These are phyloP conservation scores for Chesias legatella DNA, from an alignment of 2,888 invertebrate species.

Conservation along the genomic window DNA sequence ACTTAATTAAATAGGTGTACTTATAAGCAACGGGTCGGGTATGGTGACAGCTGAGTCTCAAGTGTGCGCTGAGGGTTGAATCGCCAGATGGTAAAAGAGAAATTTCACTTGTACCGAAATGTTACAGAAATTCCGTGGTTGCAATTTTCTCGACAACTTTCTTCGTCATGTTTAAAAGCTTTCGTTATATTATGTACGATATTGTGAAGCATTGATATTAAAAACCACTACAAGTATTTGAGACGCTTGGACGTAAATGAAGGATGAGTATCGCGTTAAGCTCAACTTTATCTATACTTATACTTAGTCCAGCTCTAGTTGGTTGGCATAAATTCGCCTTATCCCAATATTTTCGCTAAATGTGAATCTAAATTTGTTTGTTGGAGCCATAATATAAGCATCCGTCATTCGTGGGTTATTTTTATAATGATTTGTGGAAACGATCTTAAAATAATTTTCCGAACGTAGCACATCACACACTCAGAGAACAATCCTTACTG, in stretches of 20 bases:
- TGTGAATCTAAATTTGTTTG: conserved; percentile 5
- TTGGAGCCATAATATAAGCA: no score
- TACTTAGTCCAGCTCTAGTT: conserved; percentile 10
- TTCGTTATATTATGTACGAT: no score
- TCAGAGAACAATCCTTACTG: no score
- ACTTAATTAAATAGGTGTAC: conserved; percentile 46
- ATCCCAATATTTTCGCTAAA: conserved; percentile 3
- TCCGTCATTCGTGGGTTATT: no score
- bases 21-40: conserved; percentile 35
- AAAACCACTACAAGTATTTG: no score
- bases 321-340: conserved; percentile 13
- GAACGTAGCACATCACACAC: no score
- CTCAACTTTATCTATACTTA: conserved; percentile 5
- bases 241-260: no score
- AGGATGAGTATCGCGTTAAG: conserved; percentile 1
- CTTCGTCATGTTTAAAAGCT: background rate
- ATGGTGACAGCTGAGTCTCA: conserved; percentile 20
- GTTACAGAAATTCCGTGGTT: conserved; percentile 1
- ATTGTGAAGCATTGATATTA: background rate
- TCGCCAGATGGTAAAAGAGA: conserved; percentile 13
- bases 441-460: no score
- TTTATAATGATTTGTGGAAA: no score
- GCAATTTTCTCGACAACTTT: conserved; percentile 1
- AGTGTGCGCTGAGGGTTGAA: conserved; percentile 7
- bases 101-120: conserved; percentile 3